Conservation (phyloP, 2,113 vertebrate species). For the Carassius gibelio region DNA sequence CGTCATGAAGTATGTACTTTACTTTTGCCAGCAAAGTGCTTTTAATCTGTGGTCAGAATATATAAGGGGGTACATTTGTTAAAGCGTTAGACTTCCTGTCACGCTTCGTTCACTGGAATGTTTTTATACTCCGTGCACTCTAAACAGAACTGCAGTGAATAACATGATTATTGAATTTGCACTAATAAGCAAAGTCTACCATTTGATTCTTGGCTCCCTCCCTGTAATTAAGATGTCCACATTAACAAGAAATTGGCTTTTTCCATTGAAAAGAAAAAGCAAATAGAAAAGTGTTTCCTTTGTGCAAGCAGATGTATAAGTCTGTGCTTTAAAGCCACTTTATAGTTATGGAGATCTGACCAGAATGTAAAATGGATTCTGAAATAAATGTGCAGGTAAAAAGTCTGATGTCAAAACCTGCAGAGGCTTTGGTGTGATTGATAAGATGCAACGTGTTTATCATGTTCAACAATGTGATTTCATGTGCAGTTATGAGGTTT, state of each 20-base stretch:
- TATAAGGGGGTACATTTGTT: background rate
- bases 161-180: constrained; percentile 31
- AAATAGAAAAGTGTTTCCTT: constrained; percentile 17
- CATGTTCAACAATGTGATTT: background rate
- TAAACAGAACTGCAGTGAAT: constrained; percentile 25
- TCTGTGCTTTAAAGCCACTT: constrained; percentile 26
- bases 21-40: background rate
- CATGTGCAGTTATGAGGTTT: background rate
- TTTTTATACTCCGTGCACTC: background rate
- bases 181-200: constrained; percentile 21
- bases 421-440: background rate
- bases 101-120: background rate
- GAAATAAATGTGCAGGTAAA: background rate
- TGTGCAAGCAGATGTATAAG: constrained; percentile 34
- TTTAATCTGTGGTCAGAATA: background rate
- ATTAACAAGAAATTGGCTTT: background rate
- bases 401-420: background rate
- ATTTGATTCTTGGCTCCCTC: background rate
- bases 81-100: background rate
- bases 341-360: background rate
- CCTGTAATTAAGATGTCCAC: constrained; percentile 10
- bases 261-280: constrained; percentile 16
- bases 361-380: constrained; percentile 22
- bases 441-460: background rate
- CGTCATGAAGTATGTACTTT: background rate